phyloP scores from a whole-genome alignment of 2,888 invertebrate species.

The Malachius bipustulatus region DNA sequence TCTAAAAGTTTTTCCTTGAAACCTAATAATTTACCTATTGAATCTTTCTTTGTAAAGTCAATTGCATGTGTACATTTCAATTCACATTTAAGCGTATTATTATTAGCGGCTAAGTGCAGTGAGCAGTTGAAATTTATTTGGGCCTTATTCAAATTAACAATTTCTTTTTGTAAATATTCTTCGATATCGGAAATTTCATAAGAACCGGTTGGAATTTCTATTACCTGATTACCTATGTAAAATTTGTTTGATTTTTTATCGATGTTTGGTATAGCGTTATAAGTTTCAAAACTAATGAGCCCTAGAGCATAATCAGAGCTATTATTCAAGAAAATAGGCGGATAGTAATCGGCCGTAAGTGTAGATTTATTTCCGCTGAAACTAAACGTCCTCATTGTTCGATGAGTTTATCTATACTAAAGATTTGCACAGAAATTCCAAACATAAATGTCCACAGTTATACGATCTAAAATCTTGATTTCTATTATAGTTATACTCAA shows the following conservation, averaged over 20 bases:
- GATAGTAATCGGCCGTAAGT: constrained; percentile 8
- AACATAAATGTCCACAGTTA: constrained; percentile 14
- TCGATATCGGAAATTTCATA: constrained; percentile 10
- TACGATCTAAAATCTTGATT: constrained; percentile 7
- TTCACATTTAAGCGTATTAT: constrained; percentile 8
- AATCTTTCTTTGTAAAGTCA: constrained; percentile 2
- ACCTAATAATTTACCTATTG: constrained; percentile 7
- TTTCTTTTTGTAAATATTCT: constrained; percentile 6
- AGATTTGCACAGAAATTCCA: constrained; percentile 13
- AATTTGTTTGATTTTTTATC: constrained; percentile 18
- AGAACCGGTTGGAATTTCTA: constrained; percentile 7
- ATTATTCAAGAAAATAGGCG: constrained; percentile 12
- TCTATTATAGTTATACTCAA: constrained; percentile 11
- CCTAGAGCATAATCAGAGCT: constrained; percentile 11
- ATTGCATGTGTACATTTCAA: constrained; percentile 3
- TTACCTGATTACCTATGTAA: constrained; percentile 16
- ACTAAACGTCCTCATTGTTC: constrained; percentile 9
- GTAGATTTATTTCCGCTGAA: constrained; percentile 8
- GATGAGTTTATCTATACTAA: no score
- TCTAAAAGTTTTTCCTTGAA: constrained; percentile 6
- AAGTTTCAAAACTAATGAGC: constrained; percentile 13
- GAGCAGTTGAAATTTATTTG: no score
- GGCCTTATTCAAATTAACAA: no score
- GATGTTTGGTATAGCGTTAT: constrained; percentile 14
- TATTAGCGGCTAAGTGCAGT: no score